Base-by-base conservation (phyloP, 2,888 invertebrate genomes). In the Mylabris sibirica region DNA sequence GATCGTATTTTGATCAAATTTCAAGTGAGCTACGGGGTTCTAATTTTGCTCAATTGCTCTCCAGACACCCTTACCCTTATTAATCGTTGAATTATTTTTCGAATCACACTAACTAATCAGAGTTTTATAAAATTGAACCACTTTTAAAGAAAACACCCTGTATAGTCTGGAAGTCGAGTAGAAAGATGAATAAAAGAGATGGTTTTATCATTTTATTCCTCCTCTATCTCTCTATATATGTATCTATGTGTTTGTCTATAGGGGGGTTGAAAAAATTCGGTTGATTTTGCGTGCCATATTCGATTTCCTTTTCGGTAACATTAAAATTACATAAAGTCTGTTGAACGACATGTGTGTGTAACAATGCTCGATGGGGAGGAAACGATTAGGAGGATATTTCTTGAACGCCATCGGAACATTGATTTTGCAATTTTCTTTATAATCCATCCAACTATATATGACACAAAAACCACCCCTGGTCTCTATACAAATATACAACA, bases 261-360 rank as follows among this genome's bases (percentile, higher is more conserved):
- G 38, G 38, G 11, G 1, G 38, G 3, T 34, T 34, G 34, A 34
- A 8, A 38, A 12, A 38, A 38, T 38, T 35, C 11, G 11, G 35
- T 41, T 41, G 41, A 41, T 41, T 41, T 44, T 17, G 44, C 44
- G 44, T 44, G 44, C 38, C 38, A 38, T 38, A 38, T 38, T 44
- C 44, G 44, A 44, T 44, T 44, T 17, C 44, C 14, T 38, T 65
- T 68, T 65, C 26, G 20, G 65, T 64, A 49, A 44, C 70, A 70
- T 70, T 70, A 70, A 70, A 70, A 67, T 70, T 67, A 59, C 67
- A 70, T 70, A 70, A 70, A 70, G 70, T 17, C 61, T 4, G 11
- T 38, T 38, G 63, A 66, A 67, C 53, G n/a, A 67, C 70, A 70
- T 67, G 67, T 70, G 70, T 67, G 67, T 70, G 70, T 67, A 70